Evolutionary conservation across 92 coral and sea anemone genomes (phyloP).

Genomic region (Actinernus sp.): DNA sequence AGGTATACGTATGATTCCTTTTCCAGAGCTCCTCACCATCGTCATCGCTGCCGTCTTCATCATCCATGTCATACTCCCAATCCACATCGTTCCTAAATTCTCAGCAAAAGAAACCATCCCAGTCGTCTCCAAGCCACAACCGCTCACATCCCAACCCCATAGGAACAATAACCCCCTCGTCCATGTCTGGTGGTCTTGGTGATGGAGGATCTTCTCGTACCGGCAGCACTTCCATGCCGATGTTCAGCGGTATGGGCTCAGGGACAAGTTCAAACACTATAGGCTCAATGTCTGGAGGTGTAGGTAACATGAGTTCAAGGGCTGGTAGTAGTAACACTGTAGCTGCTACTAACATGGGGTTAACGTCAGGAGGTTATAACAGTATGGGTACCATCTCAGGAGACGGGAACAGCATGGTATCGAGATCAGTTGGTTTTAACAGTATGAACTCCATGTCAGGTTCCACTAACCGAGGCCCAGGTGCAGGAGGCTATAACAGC

Average conservation of each 20-base stretch:
- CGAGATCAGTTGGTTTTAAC: not conserved
- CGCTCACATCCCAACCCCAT: too few species aligned
- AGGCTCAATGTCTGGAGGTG: not conserved
- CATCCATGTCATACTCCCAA: not conserved
- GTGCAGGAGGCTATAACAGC: not conserved
- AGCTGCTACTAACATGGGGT: not conserved
- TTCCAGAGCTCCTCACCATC: not conserved
- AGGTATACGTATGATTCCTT: too few species aligned
- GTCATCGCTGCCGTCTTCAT: not conserved
- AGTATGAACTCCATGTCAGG: not conserved
- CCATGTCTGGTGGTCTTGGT: not conserved
- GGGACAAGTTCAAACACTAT: not conserved
- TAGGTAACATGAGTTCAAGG: not conserved
- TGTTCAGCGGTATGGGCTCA: not conserved
- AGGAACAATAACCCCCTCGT: too few species aligned
- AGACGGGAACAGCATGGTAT: not conserved
- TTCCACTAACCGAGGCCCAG: not conserved
- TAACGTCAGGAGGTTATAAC: not conserved
- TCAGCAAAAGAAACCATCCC: too few species aligned
- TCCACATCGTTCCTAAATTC: too few species aligned
- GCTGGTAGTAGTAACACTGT: not conserved
- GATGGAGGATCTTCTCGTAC: not conserved
- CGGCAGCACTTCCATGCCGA: not conserved
- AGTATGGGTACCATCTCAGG: constrained; percentile 9
- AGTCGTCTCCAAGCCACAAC: too few species aligned